Base-by-base conservation (phyloP, 2,113 vertebrate genomes). In the Syrrhaptes paradoxus region DNA sequence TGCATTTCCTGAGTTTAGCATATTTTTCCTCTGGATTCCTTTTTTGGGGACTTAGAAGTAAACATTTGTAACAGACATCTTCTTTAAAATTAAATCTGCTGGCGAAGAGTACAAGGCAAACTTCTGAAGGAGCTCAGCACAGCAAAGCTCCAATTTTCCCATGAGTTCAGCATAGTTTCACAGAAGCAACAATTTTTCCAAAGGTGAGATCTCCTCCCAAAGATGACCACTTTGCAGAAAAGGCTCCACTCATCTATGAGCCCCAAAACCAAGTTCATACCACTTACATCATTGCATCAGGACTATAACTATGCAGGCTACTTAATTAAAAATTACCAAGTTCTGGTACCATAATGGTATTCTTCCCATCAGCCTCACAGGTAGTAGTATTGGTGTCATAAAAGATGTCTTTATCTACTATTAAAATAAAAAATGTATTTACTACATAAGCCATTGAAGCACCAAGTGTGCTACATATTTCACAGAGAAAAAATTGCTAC, bases 291-390 rank as follows among this genome's bases (percentile, higher is more conserved):
- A 15, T n/a, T 62, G 17, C 13, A 31, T 51, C 19, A 67, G 65
- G 6, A 67, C 22, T 70, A 13, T 28, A 58, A 21, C 17, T 19
- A 24, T 16, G 57, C 9, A 85, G 17, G 29, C 5, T 65, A 14
- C 82, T 51, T 15, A 55, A 36, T 52, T 5, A 38, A 79, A 34
- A 16, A 57, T 61, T 90, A 45, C 31, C 21, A 55, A 70, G 14
- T 59, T 63, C 17, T 21, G 13, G 36, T 31, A 17, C 11, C 13
- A 22, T 0, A 0, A 31, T 6, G 10, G 11, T 22, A 62, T 31
- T 21, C 71, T 51, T 48, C 49, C 20, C 25, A 41, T 29, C 68
- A 67, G 20, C 8, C 19, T 77, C 41, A 32, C 16, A 52, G 26
- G 16, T 12, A 52, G 34, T 29, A 62, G 25, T 17, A 76, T 1